These are phyloP conservation scores for Cyprinodon brontotheroides DNA, from an alignment of 2,113 vertebrate species.

Conservation along the genomic window DNA sequence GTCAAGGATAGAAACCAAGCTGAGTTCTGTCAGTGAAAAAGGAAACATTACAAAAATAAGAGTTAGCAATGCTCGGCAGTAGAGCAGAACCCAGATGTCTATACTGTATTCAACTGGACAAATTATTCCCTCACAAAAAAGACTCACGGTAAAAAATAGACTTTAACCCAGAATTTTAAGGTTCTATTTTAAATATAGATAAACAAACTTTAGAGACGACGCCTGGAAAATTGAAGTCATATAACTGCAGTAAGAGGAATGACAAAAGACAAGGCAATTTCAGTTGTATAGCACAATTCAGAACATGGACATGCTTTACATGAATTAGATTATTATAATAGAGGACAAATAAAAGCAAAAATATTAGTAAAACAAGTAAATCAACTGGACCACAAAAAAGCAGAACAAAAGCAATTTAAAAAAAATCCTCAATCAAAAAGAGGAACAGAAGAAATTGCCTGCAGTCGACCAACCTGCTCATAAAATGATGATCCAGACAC, in stretches of 20 bases:
- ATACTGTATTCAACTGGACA: not conserved
- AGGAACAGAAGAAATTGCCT: too few species aligned
- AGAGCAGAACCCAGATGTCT: too few species aligned
- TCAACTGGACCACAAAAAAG: too few species aligned
- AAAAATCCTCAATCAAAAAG: too few species aligned
- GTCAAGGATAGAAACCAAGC: conserved; percentile 10
- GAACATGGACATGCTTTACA: too few species aligned
- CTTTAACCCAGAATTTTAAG: not conserved
- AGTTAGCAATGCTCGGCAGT: conserved; percentile 24
- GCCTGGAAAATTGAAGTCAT: not conserved
- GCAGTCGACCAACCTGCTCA: too few species aligned
- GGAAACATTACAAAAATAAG: conserved; percentile 27
- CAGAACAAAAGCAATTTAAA: too few species aligned
- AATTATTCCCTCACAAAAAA: not conserved
- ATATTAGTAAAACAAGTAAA: too few species aligned
- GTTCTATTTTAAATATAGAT: conserved; percentile 15
- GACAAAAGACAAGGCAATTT: not conserved
- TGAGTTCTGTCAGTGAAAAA: conserved; percentile 29
- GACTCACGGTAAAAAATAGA: conserved; percentile 19
- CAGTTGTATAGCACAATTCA: too few species aligned
- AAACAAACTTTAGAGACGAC: not conserved
- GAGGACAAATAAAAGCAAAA: too few species aligned
- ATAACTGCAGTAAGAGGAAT: not conserved
- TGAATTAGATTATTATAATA: too few species aligned
- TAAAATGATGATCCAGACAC: too few species aligned